Evolutionary conservation across 2,888 invertebrate genomes (phyloP).

Genomic region (Lasioglossum leucozonium): DNA sequence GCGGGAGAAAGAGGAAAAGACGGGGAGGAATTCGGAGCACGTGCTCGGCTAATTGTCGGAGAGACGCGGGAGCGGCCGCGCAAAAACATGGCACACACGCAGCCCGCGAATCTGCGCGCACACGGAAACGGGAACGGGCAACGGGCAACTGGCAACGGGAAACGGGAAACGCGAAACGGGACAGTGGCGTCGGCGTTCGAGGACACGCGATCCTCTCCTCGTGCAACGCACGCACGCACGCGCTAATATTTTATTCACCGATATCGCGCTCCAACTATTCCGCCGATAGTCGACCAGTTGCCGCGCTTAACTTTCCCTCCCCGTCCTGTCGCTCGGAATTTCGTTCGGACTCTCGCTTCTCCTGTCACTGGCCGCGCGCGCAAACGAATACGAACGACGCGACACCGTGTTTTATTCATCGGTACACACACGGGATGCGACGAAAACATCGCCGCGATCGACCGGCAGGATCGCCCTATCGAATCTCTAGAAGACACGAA

Average conservation of each 20-base stretch:
- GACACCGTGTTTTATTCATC: conserved; percentile 50
- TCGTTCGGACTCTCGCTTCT: conserved; percentile 13
- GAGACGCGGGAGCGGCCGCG: conserved; percentile 65
- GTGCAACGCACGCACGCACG: conserved; percentile 38
- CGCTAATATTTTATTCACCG: conserved; percentile 79
- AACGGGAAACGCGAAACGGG: conserved; percentile 38
- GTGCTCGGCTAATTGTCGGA: conserved; percentile 74
- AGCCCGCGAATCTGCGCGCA: conserved; percentile 3
- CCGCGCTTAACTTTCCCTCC: conserved; percentile 43
- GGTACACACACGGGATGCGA: conserved; percentile 21
- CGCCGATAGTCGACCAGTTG: conserved; percentile 65
- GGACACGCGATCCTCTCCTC: conserved; percentile 24
- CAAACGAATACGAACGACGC: conserved; percentile 37
- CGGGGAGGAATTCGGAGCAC: conserved; percentile 32
- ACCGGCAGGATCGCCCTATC: conserved; percentile 18
- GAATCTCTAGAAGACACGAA: conserved; percentile 19
- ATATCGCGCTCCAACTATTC: conserved; percentile 80
- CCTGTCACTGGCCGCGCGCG: conserved; percentile 30
- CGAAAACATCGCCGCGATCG: conserved; percentile 30
- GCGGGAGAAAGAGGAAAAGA: conserved; percentile 43
- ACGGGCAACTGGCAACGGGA: conserved; percentile 6
- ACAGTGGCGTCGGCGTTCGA: conserved; percentile 9
- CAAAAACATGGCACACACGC: conserved; percentile 63
- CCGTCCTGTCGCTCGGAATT: conserved; percentile 21
- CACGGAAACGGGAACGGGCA: neutral